phyloP scores from a whole-genome alignment of 2,888 invertebrate species.

The Lochmaea crataegi region DNA sequence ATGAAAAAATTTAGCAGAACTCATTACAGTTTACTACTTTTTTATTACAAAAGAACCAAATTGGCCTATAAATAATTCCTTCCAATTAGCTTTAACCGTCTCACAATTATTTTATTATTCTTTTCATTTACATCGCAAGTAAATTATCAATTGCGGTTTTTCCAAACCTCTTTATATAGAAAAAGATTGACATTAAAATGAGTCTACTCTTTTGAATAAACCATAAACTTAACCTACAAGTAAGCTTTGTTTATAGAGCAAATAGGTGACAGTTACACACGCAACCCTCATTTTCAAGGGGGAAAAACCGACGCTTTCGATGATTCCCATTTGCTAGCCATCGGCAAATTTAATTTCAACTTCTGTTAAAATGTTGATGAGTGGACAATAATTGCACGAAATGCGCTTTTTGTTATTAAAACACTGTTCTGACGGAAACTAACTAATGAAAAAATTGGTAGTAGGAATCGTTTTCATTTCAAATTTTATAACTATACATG shows the following conservation, averaged over 20 bases:
- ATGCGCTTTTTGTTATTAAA: no score
- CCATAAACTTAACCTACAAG: constrained; percentile 44
- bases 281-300: constrained; percentile 46
- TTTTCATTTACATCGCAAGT: background rate
- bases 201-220: constrained; percentile 41
- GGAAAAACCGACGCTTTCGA: constrained; percentile 39
- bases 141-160: constrained; percentile 25
- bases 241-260: constrained; percentile 45
- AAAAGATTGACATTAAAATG: constrained; percentile 36
- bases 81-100: background rate
- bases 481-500: no score
- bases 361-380: constrained; percentile 1
- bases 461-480: no score
- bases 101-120: constrained; percentile 8
- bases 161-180: constrained; percentile 12
- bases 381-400: no score
- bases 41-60: background rate
- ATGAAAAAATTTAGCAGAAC: background rate
- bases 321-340: constrained; percentile 16
- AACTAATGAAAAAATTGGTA: no score
- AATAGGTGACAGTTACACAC: constrained; percentile 49
- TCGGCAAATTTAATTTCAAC: constrained; percentile 1
- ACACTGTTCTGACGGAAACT: no score
- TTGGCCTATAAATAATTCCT: background rate
- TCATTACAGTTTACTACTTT: background rate